A percentile compares a stretch with the other conserved stretches of the same genome.
These are phyloP conservation scores for Hyperoplus lanceolatus DNA, from an alignment of 2,797 vertebrate species.

Conservation along the genomic window DNA sequence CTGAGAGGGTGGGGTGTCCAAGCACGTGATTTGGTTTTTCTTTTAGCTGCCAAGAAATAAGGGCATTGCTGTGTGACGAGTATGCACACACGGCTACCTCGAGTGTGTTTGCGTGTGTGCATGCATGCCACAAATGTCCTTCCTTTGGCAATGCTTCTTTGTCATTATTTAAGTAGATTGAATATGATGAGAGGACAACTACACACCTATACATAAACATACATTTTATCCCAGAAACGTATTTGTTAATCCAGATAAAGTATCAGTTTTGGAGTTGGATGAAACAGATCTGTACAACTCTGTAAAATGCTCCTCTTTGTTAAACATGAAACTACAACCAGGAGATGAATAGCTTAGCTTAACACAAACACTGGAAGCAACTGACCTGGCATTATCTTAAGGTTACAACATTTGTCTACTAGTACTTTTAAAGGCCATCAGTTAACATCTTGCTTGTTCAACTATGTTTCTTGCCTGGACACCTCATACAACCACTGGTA, in stretches of 20 bases:
- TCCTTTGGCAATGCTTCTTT: slow-evolving; percentile 22
- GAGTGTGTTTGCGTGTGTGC: slow-evolving; percentile 16
- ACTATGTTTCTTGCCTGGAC: neutral
- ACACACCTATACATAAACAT: slow-evolving; percentile 18
- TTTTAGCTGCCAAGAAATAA: slow-evolving; percentile 53
- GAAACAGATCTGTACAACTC: neutral
- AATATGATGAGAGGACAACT: slow-evolving; percentile 37
- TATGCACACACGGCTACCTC: neutral
- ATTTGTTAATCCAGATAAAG: neutral
- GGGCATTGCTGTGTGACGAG: slow-evolving; percentile 46
- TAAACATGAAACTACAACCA: neutral
- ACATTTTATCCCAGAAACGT: slow-evolving; percentile 2
- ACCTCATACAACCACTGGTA: too few species aligned
- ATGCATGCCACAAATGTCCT: slow-evolving; percentile 43
- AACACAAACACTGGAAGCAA: neutral
- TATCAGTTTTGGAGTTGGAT: neutral
- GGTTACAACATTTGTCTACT: neutral
- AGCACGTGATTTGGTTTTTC: slow-evolving; percentile 50
- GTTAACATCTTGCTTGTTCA: neutral
- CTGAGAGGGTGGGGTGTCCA: slow-evolving; percentile 22
- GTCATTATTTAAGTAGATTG: slow-evolving; percentile 44
- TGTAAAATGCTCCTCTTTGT: neutral
- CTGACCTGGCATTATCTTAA: neutral
- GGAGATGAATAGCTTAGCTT: slow-evolving; percentile 1
- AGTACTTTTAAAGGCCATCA: neutral